These are phyloP conservation scores for Furnarius figulus DNA, from an alignment of 2,113 vertebrate species.

Conservation along the genomic window DNA sequence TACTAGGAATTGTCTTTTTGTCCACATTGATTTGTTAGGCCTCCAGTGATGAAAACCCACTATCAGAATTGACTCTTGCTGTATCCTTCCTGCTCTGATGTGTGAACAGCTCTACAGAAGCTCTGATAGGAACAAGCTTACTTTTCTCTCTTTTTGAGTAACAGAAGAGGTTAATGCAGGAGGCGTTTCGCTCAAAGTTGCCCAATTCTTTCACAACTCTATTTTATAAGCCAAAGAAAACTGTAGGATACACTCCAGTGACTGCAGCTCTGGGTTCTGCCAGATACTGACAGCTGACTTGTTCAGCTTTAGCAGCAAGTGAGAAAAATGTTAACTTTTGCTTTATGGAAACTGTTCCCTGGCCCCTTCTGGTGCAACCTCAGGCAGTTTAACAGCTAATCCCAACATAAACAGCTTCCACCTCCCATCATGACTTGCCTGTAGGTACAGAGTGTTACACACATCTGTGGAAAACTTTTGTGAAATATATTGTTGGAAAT, in stretches of 20 bases:
- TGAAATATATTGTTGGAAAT: conserved; percentile 12
- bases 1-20: neutral
- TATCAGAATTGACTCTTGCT: neutral
- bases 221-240: conserved; percentile 53
- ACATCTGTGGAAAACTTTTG: conserved; percentile 29
- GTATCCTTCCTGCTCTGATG: neutral
- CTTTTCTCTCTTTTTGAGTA: neutral
- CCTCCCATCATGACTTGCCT: neutral
- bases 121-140: neutral
- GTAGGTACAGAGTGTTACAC: neutral
- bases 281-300: conserved; percentile 11
- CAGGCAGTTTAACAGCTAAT: neutral
- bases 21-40: neutral
- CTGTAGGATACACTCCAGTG: conserved; percentile 48
- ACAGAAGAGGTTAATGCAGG: conserved; percentile 49
- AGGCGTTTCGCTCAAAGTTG: neutral
- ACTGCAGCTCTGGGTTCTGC: neutral
- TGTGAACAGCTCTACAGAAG: neutral
- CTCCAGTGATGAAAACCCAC: neutral
- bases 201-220: conserved; percentile 54
- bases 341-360: neutral
- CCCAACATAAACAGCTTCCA: conserved; percentile 1
- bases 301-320: conserved; percentile 12
- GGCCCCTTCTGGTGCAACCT: neutral
- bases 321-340: conserved; percentile 10